Base-by-base conservation (phyloP, 2,888 invertebrate genomes). In the Ophion costatus region DNA sequence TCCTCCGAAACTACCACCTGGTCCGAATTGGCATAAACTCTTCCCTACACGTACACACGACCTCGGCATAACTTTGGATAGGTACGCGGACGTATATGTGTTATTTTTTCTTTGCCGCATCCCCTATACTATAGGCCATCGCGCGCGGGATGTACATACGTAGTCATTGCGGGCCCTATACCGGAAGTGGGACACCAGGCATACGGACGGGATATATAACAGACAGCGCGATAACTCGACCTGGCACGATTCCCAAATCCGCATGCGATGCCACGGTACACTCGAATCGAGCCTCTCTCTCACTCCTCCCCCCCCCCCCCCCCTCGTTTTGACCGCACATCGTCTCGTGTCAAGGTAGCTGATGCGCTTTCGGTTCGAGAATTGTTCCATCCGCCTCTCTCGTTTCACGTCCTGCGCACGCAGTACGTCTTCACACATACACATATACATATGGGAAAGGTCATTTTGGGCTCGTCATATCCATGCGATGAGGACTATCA, bases 211-310 rank as follows among this genome's bases (percentile, higher is more conserved):
- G 81, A 64, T 80, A 73, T 77, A 84, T 69, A 82, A 38, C 83
- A 78, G 85, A 86, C 85, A 85, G 83, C 42, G 84, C 82, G 86
- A 87, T 87, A 88, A 86, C 84, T 81, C 84, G 86, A 86, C 82
- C 87, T 89, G 89, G 89, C 89, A 87, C 86, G 83, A 86, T 89
- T 89, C 88, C 89, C 88, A 82, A 87, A 84, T 86, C 87, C 84
- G 70, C 78, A 74, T 81, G 74, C 85, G 78, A 83, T 78, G 85
- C 78, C 67, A 66, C 63, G 24, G 67, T 77, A 74, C 45, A 64
- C 69, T 80, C 69, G 59, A 74, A 79, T 83, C 79, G 66, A 56
- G 67, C 66, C 38, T 24, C 73, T 45, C 73, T 69, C 74, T 80
- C 64, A 38, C 70, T 67, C 79, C 9, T 45, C 10, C 38, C 57